These are phyloP conservation scores for Daboia siamensis DNA, from an alignment of 2,113 vertebrate genomes.

Conservation along the genomic window DNA sequence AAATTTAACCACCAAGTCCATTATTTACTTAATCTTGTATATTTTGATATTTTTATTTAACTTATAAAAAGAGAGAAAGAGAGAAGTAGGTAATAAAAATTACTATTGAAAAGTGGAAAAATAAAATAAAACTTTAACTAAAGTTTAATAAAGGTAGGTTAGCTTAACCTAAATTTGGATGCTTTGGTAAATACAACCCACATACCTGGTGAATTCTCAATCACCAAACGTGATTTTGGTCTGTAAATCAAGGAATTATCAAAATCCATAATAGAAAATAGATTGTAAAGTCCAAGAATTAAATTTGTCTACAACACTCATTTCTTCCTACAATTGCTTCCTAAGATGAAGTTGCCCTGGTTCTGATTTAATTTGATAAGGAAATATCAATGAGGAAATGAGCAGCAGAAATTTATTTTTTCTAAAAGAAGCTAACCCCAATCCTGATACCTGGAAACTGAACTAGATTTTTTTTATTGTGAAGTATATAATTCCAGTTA, in stretches of 20 bases:
- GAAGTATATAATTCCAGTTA: conserved; percentile 11
- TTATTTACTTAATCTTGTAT: not conserved
- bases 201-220: conserved; percentile 13
- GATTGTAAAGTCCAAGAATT: conserved; percentile 50
- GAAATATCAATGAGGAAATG: conserved; percentile 4
- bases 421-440: not conserved
- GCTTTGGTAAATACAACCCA: conserved; percentile 33
- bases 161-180: not conserved
- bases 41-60: not conserved
- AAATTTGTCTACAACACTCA: conserved; percentile 59
- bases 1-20: not conserved
- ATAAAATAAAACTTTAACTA: not conserved
- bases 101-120: not conserved
- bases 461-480: conserved; percentile 7
- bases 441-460: not conserved
- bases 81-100: not conserved
- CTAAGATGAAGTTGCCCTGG: conserved; percentile 55
- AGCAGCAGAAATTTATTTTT: conserved; percentile 27
- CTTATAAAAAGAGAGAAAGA: not conserved
- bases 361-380: conserved; percentile 34
- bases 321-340: conserved; percentile 63
- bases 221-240: conserved; percentile 8
- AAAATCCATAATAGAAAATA: conserved; percentile 32
- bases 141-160: not conserved
- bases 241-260: conserved; percentile 16